These are phyloP conservation scores for Hipposideros larvatus DNA, from an alignment of 2,797 vertebrate species.

Conservation along the genomic window DNA sequence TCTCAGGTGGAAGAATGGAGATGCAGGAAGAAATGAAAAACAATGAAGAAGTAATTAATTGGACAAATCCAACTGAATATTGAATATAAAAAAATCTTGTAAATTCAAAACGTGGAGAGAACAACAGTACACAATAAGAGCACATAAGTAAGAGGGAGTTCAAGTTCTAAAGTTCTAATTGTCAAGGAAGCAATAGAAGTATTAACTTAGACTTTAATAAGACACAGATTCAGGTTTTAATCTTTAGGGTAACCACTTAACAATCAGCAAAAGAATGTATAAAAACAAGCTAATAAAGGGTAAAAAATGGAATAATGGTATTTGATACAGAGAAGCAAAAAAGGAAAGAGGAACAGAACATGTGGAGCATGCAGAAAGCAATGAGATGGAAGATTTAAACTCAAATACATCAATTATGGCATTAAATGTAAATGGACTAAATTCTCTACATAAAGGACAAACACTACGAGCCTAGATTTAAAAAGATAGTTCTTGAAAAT, in stretches of 20 bases:
- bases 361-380: neutral
- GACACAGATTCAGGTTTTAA: slow-evolving; percentile 27
- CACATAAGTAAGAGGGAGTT: neutral
- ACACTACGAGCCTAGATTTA: neutral
- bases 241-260: slow-evolving; percentile 36
- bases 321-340: slow-evolving; percentile 1
- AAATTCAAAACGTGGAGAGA: slow-evolving; percentile 19
- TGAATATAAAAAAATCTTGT: neutral
- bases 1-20: neutral
- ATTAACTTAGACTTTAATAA: slow-evolving; percentile 44
- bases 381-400: neutral
- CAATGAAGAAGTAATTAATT: slow-evolving; percentile 15
- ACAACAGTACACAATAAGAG: neutral
- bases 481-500: neutral
- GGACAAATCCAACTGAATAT: neutral
- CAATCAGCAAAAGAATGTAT: slow-evolving; percentile 1
- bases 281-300: slow-evolving; percentile 7
- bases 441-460: slow-evolving; percentile 12
- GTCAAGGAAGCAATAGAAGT: neutral
- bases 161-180: neutral
- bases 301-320: neutral
- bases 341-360: neutral
- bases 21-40: slow-evolving; percentile 10
- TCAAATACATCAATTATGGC: neutral
- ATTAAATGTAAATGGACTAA: slow-evolving; percentile 47